phyloP scores from a whole-genome alignment of 2,113 vertebrate genomes.

The Rhinogobius similis region DNA sequence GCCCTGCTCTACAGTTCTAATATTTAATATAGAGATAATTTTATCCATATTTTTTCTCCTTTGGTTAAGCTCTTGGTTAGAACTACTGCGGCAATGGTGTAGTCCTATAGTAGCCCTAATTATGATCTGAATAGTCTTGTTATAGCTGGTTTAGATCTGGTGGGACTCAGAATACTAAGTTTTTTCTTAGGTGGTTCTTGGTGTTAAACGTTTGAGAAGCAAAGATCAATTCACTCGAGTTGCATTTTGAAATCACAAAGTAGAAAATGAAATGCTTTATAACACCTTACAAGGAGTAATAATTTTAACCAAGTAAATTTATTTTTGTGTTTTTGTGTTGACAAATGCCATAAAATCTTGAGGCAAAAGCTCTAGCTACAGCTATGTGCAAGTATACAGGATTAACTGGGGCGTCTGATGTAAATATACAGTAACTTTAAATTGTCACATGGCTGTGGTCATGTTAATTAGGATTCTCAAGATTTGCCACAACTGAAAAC shows the following conservation, averaged over 20 bases:
- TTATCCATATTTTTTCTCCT: neutral
- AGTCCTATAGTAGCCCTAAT: too few relatives aligned
- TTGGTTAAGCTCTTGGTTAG: neutral
- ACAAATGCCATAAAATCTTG: neutral
- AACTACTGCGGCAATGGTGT: neutral
- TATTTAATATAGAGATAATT: neutral
- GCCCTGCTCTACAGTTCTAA: neutral
- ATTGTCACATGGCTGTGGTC: too few relatives aligned
- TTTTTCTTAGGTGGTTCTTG: too few relatives aligned
- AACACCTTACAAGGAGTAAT: too few relatives aligned
- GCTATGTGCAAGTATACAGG: neutral
- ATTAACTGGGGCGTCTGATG: neutral
- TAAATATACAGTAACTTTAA: neutral
- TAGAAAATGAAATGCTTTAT: too few relatives aligned
- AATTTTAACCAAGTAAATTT: too few relatives aligned
- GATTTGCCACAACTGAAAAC: neutral
- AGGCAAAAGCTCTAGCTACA: neutral
- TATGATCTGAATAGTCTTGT: too few relatives aligned
- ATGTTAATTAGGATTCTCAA: neutral
- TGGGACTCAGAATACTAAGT: too few relatives aligned
- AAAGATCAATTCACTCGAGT: too few relatives aligned
- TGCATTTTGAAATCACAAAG: too few relatives aligned
- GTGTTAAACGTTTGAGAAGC: too few relatives aligned
- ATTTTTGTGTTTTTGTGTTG: too few relatives aligned
- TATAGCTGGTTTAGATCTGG: neutral